A percentile compares a stretch with the other conserved stretches of the same genome.
These are phyloP conservation scores for Taeniopygia guttata DNA, from an alignment of 2,797 vertebrate genomes.

Conservation along the genomic window DNA sequence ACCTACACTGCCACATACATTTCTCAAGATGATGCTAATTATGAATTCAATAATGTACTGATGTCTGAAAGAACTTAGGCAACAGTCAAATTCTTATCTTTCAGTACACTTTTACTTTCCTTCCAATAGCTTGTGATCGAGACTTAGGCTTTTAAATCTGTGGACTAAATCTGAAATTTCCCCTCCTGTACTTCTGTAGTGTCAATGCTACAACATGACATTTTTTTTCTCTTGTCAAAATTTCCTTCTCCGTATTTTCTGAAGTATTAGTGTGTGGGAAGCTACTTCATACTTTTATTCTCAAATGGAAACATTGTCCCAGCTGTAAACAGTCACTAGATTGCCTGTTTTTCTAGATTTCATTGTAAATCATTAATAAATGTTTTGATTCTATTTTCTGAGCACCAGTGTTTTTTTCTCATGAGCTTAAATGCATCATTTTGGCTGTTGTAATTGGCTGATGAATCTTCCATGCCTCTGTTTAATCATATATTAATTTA, in stretches of 20 bases:
- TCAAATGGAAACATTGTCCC: background rate
- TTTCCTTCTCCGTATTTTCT: background rate
- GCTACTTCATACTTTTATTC: background rate
- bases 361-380: background rate
- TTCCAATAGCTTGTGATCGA: background rate
- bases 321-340: background rate
- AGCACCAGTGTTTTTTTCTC: background rate
- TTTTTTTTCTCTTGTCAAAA: background rate
- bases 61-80: background rate
- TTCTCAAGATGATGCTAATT: background rate
- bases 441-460: background rate
- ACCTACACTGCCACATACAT: background rate
- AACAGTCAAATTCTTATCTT: background rate
- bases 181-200: background rate
- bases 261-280: background rate
- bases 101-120: background rate
- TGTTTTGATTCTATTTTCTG: background rate
- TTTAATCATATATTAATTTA: background rate
- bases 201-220: background rate
- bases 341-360: background rate
- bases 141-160: background rate
- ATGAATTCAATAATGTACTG: background rate
- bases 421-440: background rate
- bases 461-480: background rate
- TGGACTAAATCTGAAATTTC: background rate